A percentile compares a stretch with the other conserved stretches of the same genome.
Evolutionary conservation across 2,797 vertebrate genomes (phyloP).

Genomic region (Buphagus erythrorhynchus): DNA sequence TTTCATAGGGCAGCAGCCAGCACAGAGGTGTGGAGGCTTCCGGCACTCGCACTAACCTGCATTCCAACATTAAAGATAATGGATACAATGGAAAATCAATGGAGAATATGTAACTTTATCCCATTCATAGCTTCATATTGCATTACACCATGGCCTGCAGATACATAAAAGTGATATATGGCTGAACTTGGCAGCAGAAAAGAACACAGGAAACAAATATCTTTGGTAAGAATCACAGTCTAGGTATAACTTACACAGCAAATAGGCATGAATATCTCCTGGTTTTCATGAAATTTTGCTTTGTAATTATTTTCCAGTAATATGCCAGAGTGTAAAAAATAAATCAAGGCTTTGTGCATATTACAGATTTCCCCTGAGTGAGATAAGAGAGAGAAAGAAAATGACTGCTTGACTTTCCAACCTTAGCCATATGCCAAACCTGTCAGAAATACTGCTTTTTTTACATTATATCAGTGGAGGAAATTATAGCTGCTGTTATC

Average conservation of each 20-base stretch:
- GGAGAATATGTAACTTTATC: constrained; percentile 59
- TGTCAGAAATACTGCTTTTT: constrained; percentile 1
- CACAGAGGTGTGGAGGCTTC: constrained; percentile 63
- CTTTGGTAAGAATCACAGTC: constrained; percentile 5
- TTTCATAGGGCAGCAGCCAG: constrained; percentile 63
- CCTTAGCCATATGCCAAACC: constrained; percentile 21
- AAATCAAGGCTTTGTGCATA: constrained; percentile 19
- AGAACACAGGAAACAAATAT: constrained; percentile 9
- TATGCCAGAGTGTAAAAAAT: constrained; percentile 30
- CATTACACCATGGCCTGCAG: constrained; percentile 47
- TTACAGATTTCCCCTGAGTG: constrained; percentile 36
- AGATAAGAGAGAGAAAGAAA: constrained; percentile 25
- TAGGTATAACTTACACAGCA: background rate
- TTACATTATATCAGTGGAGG: constrained; percentile 3
- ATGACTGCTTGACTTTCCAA: constrained; percentile 1
- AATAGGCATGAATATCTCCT: background rate
- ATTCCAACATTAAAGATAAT: constrained; percentile 67
- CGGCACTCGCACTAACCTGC: constrained; percentile 59
- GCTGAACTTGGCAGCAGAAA: constrained; percentile 23
- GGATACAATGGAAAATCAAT: constrained; percentile 72
- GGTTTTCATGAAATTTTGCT: background rate
- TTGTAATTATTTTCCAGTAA: constrained; percentile 20
- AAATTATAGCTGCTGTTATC: constrained; percentile 45
- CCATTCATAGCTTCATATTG: constrained; percentile 53
- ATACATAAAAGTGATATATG: constrained; percentile 57